Evolutionary conservation across 2,113 vertebrate species (phyloP), one percentile per base, ranked within the genome.

Genomic region (Perca schrenkii): DNA sequence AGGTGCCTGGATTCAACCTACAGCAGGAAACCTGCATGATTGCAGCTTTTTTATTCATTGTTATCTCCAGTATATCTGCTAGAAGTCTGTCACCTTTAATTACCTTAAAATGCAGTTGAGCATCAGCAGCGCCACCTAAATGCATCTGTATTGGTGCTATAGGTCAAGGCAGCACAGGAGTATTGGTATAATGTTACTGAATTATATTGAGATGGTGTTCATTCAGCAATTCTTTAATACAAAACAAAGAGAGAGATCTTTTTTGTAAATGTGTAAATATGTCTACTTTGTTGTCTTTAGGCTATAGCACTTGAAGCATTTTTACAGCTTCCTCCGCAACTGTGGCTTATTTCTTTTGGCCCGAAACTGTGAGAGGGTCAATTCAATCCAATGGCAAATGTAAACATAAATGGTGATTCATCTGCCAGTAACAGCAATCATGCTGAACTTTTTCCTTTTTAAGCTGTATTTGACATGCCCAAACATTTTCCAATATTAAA

Each of bases 281-380:
- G 47, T 76, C 73, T 46, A 21, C 69, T 88, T 60, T 66, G 67
- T 71, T 79, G 74, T 75, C 58, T 63, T 68, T 13, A 77, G 70
- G 68, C 74, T 6, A 0, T 21, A 77, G 67, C 2, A 8, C 73
- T 80, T 69, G 54, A 68, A 77, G 40, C 64, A 73, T 62, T 88
- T 87, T 90, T 83, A 91, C 73, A 82, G 72, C 78, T 83, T 86
- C 86, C 85, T 80, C 70, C 52, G 8, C 82, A 66, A 75, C 78
- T 79, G 67, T 46, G 56, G 67, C 69, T 65, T 91, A 47, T 91
- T 90, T 88, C 69, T 81, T 74, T 89, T 89, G 89, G 85, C 83
- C 54, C 0, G 0, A 47, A 58, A n/a, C 31, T 69, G 19, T 13
- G 4, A 74, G 31, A 40, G 60, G 84, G 85, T 70, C 86, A 88